These are phyloP conservation scores for Gymnarchus niloticus DNA, from an alignment of 2,113 vertebrate genomes.

Conservation along the genomic window DNA sequence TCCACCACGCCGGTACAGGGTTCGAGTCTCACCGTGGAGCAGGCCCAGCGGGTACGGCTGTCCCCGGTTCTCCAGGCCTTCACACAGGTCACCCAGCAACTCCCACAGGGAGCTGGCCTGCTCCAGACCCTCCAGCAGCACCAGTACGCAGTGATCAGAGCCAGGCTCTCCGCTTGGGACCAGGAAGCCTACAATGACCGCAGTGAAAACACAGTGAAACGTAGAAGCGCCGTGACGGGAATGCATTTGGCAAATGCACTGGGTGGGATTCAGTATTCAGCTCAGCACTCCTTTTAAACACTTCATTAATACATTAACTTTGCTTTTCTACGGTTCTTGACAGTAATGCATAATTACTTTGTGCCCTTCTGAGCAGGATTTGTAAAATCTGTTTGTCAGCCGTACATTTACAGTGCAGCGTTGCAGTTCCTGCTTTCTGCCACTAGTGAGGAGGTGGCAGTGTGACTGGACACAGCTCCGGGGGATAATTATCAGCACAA, in stretches of 20 bases:
- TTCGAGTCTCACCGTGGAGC: slow-evolving; percentile 64
- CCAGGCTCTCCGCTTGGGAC: slow-evolving; percentile 67
- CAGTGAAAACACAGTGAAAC: background rate
- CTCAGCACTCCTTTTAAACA: background rate
- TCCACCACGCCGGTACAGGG: too few relatives aligned
- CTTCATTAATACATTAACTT: background rate
- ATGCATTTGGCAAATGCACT: too few relatives aligned
- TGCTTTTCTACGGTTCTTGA: background rate
- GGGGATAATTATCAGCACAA: too few relatives aligned
- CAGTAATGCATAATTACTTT: background rate
- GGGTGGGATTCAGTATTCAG: background rate
- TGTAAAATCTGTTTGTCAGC: too few relatives aligned
- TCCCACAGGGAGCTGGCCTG: slow-evolving; percentile 73
- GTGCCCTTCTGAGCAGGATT: too few relatives aligned
- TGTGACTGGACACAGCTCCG: too few relatives aligned
- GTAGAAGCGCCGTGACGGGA: background rate
- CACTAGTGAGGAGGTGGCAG: too few relatives aligned
- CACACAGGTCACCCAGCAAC: slow-evolving; percentile 81
- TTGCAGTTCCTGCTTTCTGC: too few relatives aligned
- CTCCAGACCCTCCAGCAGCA: slow-evolving; percentile 84
- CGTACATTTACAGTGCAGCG: too few relatives aligned
- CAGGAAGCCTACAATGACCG: slow-evolving; percentile 69
- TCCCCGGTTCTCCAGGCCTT: slow-evolving; percentile 78
- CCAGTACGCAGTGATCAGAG: slow-evolving; percentile 66
- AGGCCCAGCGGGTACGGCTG: slow-evolving; percentile 63